Percentiles rank a stretch among this genome's conserved stretches.
Conservation (phyloP, 2,888 invertebrate genomes). For the Macrophya annulata region DNA sequence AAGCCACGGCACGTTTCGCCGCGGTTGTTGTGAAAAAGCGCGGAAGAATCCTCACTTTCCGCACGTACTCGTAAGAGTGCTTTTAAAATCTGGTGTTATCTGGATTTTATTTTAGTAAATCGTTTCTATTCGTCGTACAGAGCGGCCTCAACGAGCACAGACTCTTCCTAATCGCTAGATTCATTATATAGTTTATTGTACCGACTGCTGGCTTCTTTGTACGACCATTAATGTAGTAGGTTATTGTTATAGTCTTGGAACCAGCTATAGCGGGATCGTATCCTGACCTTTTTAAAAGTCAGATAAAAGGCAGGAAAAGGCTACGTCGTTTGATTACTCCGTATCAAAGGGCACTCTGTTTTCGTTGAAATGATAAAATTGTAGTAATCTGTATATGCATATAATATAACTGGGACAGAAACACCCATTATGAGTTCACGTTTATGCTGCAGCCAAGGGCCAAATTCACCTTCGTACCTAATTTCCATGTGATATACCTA, state of each 20-base stretch:
- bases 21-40: background rate
- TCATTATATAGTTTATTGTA: background rate
- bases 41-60: background rate
- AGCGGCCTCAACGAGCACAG: background rate
- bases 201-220: background rate
- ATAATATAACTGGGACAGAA: background rate
- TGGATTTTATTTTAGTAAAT: background rate
- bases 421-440: background rate
- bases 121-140: background rate
- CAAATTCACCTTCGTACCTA: background rate
- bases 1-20: background rate
- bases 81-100: conserved; percentile 37
- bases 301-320: conserved; percentile 51
- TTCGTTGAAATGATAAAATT: conserved; percentile 21
- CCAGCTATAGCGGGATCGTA: background rate
- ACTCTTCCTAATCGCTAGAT: background rate
- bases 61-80: background rate
- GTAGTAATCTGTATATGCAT: background rate
- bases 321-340: conserved; percentile 25
- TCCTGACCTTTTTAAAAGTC: conserved; percentile 51
- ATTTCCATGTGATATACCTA: background rate
- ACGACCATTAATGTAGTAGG: background rate
- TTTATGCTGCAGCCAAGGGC: background rate
- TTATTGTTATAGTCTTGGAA: background rate
- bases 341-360: conserved; percentile 26